These are phyloP conservation scores for Pachycephus smyrnensis DNA, from an alignment of 2,888 invertebrate species.

Conservation along the genomic window DNA sequence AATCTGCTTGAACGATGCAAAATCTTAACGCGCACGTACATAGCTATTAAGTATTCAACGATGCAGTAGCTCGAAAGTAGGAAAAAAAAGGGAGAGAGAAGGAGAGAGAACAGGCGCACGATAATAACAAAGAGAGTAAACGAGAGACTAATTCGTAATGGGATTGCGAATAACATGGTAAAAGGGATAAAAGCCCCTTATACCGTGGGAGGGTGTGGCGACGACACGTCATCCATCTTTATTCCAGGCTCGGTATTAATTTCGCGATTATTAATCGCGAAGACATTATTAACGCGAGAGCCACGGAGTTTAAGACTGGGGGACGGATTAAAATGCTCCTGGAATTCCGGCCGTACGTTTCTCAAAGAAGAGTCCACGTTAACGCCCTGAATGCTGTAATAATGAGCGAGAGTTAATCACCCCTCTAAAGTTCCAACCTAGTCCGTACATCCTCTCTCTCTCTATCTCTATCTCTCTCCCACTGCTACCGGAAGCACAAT, in stretches of 20 bases:
- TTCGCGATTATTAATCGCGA: constrained; percentile 24
- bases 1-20: too few species aligned
- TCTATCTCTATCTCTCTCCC: too few species aligned
- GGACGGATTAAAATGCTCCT: constrained; percentile 7
- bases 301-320: not conserved
- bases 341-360: not conserved
- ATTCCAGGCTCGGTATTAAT: constrained; percentile 23
- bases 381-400: not conserved
- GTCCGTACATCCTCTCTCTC: too few species aligned
- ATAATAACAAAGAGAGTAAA: constrained; percentile 13
- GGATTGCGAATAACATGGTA: constrained; percentile 28
- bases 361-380: not conserved
- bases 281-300: constrained; percentile 18
- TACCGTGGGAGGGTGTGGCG: constrained; percentile 17
- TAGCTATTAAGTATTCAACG: too few species aligned
- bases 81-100: not conserved
- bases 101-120: not conserved
- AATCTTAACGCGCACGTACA: too few species aligned
- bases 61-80: too few species aligned
- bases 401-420: constrained; percentile 3
- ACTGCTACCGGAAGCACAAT: too few species aligned
- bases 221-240: constrained; percentile 26
- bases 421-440: not conserved
- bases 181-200: constrained; percentile 18
- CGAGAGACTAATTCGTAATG: constrained; percentile 26